Evolutionary conservation across 2,113 vertebrate species (phyloP), one percentile per base, ranked within the genome.

Genomic region (Poeciliopsis prolifica): DNA sequence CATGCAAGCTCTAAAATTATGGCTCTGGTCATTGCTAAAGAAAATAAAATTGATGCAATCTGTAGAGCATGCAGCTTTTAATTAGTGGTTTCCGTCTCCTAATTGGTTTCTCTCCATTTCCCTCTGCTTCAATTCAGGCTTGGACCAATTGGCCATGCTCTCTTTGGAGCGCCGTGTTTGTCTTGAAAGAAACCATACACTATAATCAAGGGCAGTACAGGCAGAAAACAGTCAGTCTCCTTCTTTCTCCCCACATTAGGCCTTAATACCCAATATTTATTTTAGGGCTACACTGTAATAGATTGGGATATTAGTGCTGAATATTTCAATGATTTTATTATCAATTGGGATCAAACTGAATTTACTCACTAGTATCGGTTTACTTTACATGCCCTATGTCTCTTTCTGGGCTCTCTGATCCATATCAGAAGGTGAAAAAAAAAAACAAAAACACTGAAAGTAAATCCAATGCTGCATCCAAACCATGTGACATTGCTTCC

Each of bases 11-110:
- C 87, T 65, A 83, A 92, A 93, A 92, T 92, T 88, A 92, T 86
- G 87, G 89, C 73, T 79, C 86, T 69, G 87, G 82, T 84, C 87
- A 80, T 83, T 28, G 78, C 89, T 82, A 88, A 90, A 92, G 90
- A 92, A 94, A 95, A 94, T 92, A 91, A 92, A 92, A 92, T 91
- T 90, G 91, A 94, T 94, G 91, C 91, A 93, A 93, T 93, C 92
- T 92, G 92, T 86, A 79, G 87, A 89, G 91, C 87, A 87, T 86
- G 87, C 85, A 92, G 90, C 91, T 95, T 94, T 94, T 94, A 94
- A 94, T 94, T 93, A 94, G 94, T 90, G 92, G 92, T 91, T 94
- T 94, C 93, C 93, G 88, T 89, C 89, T 92, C 87, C 92, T 94
- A 93, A 93, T 94, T 93, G 92, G 89, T 91, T 90, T 89, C 90